These are phyloP conservation scores for Dasypogon diadema DNA, from an alignment of 2,888 invertebrate species.

Conservation along the genomic window DNA sequence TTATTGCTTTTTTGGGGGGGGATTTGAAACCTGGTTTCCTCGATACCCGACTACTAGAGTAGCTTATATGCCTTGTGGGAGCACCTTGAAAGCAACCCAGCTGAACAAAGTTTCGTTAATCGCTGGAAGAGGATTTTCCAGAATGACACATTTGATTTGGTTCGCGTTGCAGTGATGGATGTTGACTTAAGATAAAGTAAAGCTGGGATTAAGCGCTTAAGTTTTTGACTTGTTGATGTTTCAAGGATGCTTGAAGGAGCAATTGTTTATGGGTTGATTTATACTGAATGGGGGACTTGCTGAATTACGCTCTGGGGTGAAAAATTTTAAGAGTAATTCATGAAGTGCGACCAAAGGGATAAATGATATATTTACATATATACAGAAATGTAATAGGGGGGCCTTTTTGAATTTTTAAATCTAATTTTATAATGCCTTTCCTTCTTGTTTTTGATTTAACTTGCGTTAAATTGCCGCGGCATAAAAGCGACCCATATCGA, in stretches of 20 bases:
- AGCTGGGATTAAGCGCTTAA: constrained; percentile 30
- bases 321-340: no score
- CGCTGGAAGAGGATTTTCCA: constrained; percentile 37
- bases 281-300: no score
- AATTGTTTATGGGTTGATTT: constrained; percentile 4
- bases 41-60: constrained; percentile 7
- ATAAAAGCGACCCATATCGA: no score
- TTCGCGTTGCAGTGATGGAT: constrained; percentile 40
- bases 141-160: constrained; percentile 45
- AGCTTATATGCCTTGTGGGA: constrained; percentile 40
- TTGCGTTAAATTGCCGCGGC: no score
- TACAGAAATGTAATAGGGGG: no score
- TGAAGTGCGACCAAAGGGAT: no score
- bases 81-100: constrained; percentile 24
- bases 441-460: no score
- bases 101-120: constrained; percentile 41
- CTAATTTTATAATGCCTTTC: no score
- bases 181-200: constrained; percentile 41
- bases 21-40: background rate
- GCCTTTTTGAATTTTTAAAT: no score
- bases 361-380: no score
- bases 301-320: no score
- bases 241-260: background rate
- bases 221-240: constrained; percentile 36
- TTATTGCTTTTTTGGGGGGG: background rate